A percentile compares a stretch with the other conserved stretches of the same genome.
Evolutionary conservation across 2,888 invertebrate genomes (phyloP).

Genomic region (Automeris io): DNA sequence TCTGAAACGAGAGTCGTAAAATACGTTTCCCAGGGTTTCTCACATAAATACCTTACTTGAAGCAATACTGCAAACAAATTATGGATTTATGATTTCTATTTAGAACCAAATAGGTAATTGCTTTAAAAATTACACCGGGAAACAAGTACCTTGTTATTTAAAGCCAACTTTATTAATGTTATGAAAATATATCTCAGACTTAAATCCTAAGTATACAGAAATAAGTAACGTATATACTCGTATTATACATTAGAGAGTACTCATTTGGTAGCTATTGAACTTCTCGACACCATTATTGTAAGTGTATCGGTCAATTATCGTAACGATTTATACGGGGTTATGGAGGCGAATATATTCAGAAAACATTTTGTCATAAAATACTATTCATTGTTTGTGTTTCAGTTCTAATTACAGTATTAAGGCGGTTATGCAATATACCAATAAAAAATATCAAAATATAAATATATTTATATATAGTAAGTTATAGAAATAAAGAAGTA

Average conservation of each 20-base stretch:
- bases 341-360: background rate
- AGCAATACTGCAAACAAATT: background rate
- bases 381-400: too few species aligned
- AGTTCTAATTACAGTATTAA: too few species aligned
- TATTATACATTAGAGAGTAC: too few species aligned
- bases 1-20: conserved; percentile 7
- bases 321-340: background rate
- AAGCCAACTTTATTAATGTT: too few species aligned
- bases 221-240: background rate
- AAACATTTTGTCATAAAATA: background rate
- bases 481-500: too few species aligned
- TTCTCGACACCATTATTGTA: background rate
- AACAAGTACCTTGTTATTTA: too few species aligned
- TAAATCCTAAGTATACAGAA: background rate
- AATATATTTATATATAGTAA: too few species aligned
- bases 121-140: too few species aligned
- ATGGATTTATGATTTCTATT: background rate
- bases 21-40: conserved; percentile 2
- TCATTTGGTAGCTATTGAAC: background rate
- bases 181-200: too few species aligned
- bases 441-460: too few species aligned
- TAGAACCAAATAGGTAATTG: background rate
- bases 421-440: too few species aligned
- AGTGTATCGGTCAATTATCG: background rate
- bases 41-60: conserved; percentile 4